phyloP scores from a whole-genome alignment of 2,888 invertebrate species.

The Hydriomena furcata region DNA sequence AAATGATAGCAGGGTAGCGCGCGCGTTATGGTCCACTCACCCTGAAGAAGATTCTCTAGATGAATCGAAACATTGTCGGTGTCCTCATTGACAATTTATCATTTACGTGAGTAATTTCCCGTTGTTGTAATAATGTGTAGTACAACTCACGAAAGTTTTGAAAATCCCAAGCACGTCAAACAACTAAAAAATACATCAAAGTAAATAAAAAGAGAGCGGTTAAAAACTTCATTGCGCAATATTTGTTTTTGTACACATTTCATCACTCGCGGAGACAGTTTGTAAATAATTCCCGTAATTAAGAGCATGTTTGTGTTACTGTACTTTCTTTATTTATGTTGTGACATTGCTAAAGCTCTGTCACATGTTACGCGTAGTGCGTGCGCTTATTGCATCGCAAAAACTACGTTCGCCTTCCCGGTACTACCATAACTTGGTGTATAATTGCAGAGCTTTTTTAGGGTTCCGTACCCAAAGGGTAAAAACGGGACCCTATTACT shows the following conservation, averaged over 20 bases:
- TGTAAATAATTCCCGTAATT: slow-evolving; percentile 70
- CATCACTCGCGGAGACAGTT: slow-evolving; percentile 63
- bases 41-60: no score
- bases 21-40: no score
- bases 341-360: slow-evolving; percentile 23
- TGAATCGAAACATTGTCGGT: no score
- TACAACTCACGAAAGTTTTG: no score
- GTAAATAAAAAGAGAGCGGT: slow-evolving; percentile 37
- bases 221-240: slow-evolving; percentile 53
- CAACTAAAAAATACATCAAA: background rate
- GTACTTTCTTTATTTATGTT: slow-evolving; percentile 38
- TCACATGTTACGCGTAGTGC: slow-evolving; percentile 41
- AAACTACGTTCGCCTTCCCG: slow-evolving; percentile 60
- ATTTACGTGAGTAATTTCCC: no score
- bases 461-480: no score
- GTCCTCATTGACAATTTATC: no score
- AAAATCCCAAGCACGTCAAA: background rate
- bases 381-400: slow-evolving; percentile 53
- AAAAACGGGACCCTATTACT: no score
- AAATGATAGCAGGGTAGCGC: no score
- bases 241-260: slow-evolving; percentile 72
- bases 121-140: no score
- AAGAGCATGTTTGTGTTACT: slow-evolving; percentile 60
- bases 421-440: slow-evolving; percentile 60
- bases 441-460: slow-evolving; percentile 54